Evolutionary conservation across 2,888 invertebrate species (phyloP), one percentile per base, ranked within the genome.

Genomic region (Acanthopleura granulata): DNA sequence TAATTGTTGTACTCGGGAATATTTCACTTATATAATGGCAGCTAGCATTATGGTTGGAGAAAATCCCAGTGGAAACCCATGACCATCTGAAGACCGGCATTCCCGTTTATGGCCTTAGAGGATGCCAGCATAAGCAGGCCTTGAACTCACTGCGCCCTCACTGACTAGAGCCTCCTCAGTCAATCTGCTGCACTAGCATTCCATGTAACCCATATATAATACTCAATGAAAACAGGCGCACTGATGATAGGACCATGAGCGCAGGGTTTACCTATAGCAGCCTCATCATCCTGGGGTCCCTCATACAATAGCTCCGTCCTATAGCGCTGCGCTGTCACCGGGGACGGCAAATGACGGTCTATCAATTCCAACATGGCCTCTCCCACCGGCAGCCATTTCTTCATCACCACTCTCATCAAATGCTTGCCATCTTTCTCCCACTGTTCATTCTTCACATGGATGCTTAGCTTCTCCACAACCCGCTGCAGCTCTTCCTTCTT

Each of bases 281-380:
- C 98, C 88, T 97, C 97, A 90, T 99, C 99, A 89, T 99, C 98
- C 80, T 94, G 94, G 74, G 98, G 98, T 86, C 99, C 99, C 92
- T 99, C 99, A 91, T 99, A 99, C 92, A 99, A 93, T 95, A 99
- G 95, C 92, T 99, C 99, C 71, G 98, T 98, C 92, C 99, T 95
- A 93, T 99, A 99, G 91, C 95, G 96, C 92, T 99, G 99, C 71
- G 99, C 98, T 75, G 96, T 96, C 72, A 98, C 97, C 0, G 99
- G 99, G 50, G 99, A 99, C 78, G 99, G 99, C 91, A 99, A 93
- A 91, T 99, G 99, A 91, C 98, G 97, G 92, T 97, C 96, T 92
- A 99, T 99, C 99, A 99, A 99, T 93, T 99, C 98, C 93, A 99
- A 96, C 88, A 99, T 93, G 88, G 99, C 97, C 91, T 99, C 99